Evolutionary conservation across 2,797 vertebrate genomes (phyloP), one percentile per base, ranked within the genome.

Genomic region (Ctenochaetus hawaiiensis): DNA sequence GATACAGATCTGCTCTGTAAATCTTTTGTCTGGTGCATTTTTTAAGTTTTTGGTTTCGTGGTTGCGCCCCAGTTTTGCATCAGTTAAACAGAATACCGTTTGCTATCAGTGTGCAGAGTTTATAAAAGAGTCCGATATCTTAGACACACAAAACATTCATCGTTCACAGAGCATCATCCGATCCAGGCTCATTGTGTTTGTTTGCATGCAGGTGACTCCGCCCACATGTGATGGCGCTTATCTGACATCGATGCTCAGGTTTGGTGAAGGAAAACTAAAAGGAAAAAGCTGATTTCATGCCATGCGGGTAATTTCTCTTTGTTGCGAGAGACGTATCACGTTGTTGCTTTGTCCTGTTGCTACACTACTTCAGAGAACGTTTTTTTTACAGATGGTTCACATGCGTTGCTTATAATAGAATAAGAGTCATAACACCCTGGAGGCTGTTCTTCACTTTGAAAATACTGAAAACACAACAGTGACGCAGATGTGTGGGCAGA

Each of bases 331-430:
- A 61, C 17, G n/a, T 16, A 4, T 9, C 30, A 10, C 9, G 4
- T 52, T 73, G 4, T 37, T 22, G n/a, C 1, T 61, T 78, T 22
- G 16, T 72, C 63, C 9, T 49, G 56, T 34, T 67, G 71, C 82
- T 67, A 79, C 63, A 22, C 58, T 72, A 77, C 45, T 34, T 23
- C 7, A 9, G 62, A 67, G 74, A 65, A 68, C 65, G 34, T 17
- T 0, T 61, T 0, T 61, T 26, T 11, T 18, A 71, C 44, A 67
- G 34, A 26, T 71, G 22, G 23, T 47, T 12, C 26, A 58, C 81
- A 86, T 88, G 86, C 82, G 13, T 52, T 8, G 1, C 53, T 66
- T 73, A 53, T 13, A 53, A 71, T 41, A 72, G 17, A 77, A 59
- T 63, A 58, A 48, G 61, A 61, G 75, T 48, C 1, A 6, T 22